A percentile compares a stretch with the other conserved stretches of the same genome.
Evolutionary conservation across 2,888 invertebrate genomes (phyloP).

Genomic region (Papilio elwesi): DNA sequence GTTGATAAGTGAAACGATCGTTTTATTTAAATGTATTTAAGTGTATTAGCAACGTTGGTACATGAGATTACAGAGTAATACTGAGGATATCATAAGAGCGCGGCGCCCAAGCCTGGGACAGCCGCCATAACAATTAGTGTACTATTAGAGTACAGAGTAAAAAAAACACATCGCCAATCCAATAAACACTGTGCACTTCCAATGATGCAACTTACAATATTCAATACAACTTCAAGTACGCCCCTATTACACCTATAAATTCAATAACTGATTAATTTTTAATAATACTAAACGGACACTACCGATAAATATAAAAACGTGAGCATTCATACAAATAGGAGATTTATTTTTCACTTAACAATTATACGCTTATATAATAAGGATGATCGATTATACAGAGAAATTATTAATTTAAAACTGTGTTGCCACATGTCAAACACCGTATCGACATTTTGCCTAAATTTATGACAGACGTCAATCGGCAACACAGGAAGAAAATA

Average conservation of each 20-base stretch:
- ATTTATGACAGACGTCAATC: neutral
- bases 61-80: constrained; percentile 83
- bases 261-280: constrained; percentile 72
- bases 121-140: constrained; percentile 72
- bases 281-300: constrained; percentile 64
- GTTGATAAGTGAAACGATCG: constrained; percentile 49
- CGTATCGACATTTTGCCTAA: neutral
- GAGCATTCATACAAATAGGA: constrained; percentile 81
- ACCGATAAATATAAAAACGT: constrained; percentile 78
- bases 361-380: constrained; percentile 45
- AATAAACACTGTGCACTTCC: constrained; percentile 73
- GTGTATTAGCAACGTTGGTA: constrained; percentile 85
- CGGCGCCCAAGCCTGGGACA: constrained; percentile 52
- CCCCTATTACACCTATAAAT: constrained; percentile 79
- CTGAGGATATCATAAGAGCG: constrained; percentile 72
- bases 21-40: constrained; percentile 81
- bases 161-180: constrained; percentile 67
- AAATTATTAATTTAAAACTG: neutral
- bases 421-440: neutral
- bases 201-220: constrained; percentile 65
- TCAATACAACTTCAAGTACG: constrained; percentile 68
- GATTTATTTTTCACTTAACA: constrained; percentile 60
- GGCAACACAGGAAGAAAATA: neutral
- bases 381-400: neutral
- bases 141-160: constrained; percentile 63